These are phyloP conservation scores for Styela clava DNA, from an alignment of 23 tunicate genomes.

Conservation along the genomic window DNA sequence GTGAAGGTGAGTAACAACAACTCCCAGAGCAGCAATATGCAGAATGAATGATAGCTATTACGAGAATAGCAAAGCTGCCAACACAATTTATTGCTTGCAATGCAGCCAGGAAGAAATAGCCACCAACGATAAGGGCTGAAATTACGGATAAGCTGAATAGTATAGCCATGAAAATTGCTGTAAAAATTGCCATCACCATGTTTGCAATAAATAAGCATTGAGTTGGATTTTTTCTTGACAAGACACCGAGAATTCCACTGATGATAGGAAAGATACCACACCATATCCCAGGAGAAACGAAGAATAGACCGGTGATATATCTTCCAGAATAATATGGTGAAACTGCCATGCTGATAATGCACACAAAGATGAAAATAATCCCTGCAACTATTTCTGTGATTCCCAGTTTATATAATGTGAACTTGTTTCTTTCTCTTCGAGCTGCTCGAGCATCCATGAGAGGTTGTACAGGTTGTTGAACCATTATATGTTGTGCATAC, in stretches of 20 bases:
- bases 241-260: conserved; percentile 14
- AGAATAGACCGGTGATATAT: neutral
- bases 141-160: neutral
- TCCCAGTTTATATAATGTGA: neutral
- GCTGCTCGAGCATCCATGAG: neutral
- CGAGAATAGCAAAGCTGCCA: neutral
- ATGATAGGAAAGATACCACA: neutral
- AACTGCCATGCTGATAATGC: neutral
- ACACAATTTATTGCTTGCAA: neutral
- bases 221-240: neutral
- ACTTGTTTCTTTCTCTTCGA: neutral
- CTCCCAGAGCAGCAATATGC: conserved; percentile 6
- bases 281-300: conserved; percentile 6
- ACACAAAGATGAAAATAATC: too few relatives aligned
- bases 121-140: neutral
- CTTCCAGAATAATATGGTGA: neutral
- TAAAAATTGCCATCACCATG: neutral
- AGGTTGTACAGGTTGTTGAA: neutral
- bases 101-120: neutral
- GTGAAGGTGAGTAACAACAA: neutral
- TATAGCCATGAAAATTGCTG: neutral
- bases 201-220: neutral
- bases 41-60: conserved; percentile 6
- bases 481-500: neutral
- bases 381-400: neutral